Base-by-base conservation (phyloP, 2,113 vertebrate genomes). In the Albula goreensis region DNA sequence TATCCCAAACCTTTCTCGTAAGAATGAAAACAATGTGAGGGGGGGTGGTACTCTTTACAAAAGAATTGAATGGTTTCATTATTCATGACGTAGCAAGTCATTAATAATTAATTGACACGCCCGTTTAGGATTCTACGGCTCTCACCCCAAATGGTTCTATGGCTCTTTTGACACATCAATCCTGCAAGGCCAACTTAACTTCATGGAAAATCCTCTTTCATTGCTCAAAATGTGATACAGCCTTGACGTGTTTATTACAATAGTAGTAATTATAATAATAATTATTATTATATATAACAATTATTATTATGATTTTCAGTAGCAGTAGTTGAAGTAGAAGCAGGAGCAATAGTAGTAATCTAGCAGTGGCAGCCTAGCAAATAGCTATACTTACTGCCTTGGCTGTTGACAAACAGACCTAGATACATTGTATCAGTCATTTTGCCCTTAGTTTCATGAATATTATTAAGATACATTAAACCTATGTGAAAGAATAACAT, bases 51-150 rank as follows among this genome's bases (percentile, higher is more conserved):
- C 53, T 17, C n/a, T 19, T 2, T 15, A 87, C 81, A 51, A 77
- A 52, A 19, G 50, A 25, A 25, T 79, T 74, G 22, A 56, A 6
- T 12, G 80, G 17, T 85, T 13, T 60, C 31, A 85, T 77, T 56
- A 85, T 85, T 84, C 83, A 78, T 79, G 56, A 74, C 52, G 5
- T 8, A 83, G 78, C 56, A 57, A 13, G 48, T 70, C 60, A 19
- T 89, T 83, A 82, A 89, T 89, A 89, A 85, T 89, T 78, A 50
- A 89, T 86, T 74, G 52, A 51, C 15, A 78, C 74, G 52, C 48
- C 11, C 12, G 41, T 79, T 79, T 17, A 17, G 2, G 48, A 79
- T 79, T 79, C 78, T 79, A 79, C 70, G 17, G n/a, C 63, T 70
- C 63, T 60, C 17, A 15, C 12, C 57, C 17, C 60, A 66, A 66